phyloP scores from a whole-genome alignment of 2,113 vertebrate genomes.

The Irena cyanogastra region DNA sequence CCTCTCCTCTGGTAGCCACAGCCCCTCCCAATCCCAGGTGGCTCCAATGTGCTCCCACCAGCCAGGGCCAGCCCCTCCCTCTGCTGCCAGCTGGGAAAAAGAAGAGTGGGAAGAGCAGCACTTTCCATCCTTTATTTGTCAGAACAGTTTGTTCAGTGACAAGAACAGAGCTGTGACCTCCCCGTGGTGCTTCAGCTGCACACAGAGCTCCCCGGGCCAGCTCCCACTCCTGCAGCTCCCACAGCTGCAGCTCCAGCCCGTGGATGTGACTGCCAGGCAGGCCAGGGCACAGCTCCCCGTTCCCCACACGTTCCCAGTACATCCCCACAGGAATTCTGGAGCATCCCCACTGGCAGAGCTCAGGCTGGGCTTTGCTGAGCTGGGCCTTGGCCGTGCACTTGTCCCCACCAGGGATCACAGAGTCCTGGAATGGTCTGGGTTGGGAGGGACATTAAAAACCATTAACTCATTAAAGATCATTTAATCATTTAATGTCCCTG shows the following conservation, averaged over 20 bases:
- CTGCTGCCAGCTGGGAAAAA: rapidly evolving
- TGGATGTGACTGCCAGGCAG: rapidly evolving
- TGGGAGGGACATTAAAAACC: background rate
- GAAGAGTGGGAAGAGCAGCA: background rate
- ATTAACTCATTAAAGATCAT: background rate
- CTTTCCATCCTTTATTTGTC: constrained; percentile 32
- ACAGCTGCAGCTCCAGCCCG: background rate
- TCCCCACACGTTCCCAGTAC: rapidly evolving
- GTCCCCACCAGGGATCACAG: background rate
- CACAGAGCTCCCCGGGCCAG: background rate
- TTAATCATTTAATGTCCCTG: background rate
- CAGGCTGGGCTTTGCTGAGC: background rate
- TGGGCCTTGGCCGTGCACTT: background rate
- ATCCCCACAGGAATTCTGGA: background rate
- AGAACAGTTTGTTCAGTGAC: background rate
- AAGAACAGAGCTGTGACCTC: background rate
- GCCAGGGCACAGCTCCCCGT: background rate
- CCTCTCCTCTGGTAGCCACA: background rate
- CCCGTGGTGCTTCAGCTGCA: background rate
- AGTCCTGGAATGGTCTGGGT: background rate
- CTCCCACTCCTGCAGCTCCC: background rate
- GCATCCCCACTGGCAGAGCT: background rate
- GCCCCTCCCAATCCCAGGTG: background rate
- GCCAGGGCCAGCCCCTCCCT: background rate
- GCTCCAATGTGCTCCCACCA: background rate